phyloP scores from a whole-genome alignment of 2,888 invertebrate species.

The Campoplex capitator region DNA sequence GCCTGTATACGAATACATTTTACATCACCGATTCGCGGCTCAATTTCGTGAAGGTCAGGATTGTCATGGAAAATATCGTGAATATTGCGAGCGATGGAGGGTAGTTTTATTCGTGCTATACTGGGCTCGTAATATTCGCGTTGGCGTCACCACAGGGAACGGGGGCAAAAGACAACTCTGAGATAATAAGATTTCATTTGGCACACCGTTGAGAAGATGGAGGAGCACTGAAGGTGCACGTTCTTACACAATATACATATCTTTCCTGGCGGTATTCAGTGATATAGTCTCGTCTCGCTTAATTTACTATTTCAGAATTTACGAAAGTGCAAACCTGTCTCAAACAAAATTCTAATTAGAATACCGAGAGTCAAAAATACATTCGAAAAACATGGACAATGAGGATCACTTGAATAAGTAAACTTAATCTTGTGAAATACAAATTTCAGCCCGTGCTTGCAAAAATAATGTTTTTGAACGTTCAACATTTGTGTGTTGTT shows the following conservation, averaged over 20 bases:
- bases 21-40: slow-evolving; percentile 33
- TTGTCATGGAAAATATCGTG: slow-evolving; percentile 37
- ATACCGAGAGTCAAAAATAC: background rate
- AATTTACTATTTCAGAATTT: background rate
- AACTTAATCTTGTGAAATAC: background rate
- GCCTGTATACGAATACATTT: slow-evolving; percentile 14
- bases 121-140: slow-evolving; percentile 64
- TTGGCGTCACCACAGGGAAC: slow-evolving; percentile 25
- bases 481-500: background rate
- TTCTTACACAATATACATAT: slow-evolving; percentile 36
- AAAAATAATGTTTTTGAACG: too few relatives aligned
- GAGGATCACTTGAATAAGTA: background rate
- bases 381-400: background rate
- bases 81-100: slow-evolving; percentile 7
- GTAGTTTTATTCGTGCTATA: slow-evolving; percentile 8
- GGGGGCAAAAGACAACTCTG: slow-evolving; percentile 44
- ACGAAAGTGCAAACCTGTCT: background rate
- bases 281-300: slow-evolving; percentile 23
- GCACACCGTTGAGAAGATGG: slow-evolving; percentile 15
- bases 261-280: slow-evolving; percentile 26
- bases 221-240: slow-evolving; percentile 34
- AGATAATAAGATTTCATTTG: slow-evolving; percentile 68
- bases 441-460: background rate
- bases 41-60: slow-evolving; percentile 33
- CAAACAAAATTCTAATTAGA: background rate